Conservation (phyloP, 35 echinoderm and acorn worm genomes). For the Heliocidaris erythrogramma region DNA sequence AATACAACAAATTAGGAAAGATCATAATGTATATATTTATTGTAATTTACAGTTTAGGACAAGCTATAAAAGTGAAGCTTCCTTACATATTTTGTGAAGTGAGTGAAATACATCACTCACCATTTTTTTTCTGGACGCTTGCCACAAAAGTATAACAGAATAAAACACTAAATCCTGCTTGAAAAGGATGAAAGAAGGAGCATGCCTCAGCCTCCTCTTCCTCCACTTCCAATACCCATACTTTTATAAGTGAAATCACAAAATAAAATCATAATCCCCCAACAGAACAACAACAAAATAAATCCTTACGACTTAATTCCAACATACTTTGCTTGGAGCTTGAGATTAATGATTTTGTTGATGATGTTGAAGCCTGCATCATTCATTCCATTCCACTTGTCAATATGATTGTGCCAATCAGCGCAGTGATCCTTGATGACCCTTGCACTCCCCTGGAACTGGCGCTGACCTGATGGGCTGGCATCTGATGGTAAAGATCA, state of each 20-base stretch:
- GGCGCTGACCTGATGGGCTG: neutral
- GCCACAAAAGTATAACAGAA: no score
- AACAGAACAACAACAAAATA: neutral
- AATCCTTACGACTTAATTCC: neutral
- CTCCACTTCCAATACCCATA: no score
- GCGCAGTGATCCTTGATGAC: conserved; percentile 93
- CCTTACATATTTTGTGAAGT: no score
- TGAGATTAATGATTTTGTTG: conserved; percentile 76
- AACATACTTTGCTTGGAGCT: conserved; percentile 66
- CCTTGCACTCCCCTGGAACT: conserved; percentile 77
- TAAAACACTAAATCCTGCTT: no score
- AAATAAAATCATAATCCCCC: neutral
- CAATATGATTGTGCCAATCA: conserved; percentile 93
- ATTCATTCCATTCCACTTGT: conserved; percentile 87
- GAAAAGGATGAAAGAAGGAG: no score
- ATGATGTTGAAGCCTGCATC: conserved; percentile 75
- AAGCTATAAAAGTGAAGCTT: no score
- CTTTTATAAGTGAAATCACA: neutral
- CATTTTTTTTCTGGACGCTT: no score
- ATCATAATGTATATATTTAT: neutral
- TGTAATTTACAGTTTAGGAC: neutral
- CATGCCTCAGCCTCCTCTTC: no score
- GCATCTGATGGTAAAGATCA: neutral
- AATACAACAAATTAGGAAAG: no score
- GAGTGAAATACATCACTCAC: no score